Evolutionary conservation across 2,113 vertebrate species (phyloP).

Genomic region (Macrotis lagotis): DNA sequence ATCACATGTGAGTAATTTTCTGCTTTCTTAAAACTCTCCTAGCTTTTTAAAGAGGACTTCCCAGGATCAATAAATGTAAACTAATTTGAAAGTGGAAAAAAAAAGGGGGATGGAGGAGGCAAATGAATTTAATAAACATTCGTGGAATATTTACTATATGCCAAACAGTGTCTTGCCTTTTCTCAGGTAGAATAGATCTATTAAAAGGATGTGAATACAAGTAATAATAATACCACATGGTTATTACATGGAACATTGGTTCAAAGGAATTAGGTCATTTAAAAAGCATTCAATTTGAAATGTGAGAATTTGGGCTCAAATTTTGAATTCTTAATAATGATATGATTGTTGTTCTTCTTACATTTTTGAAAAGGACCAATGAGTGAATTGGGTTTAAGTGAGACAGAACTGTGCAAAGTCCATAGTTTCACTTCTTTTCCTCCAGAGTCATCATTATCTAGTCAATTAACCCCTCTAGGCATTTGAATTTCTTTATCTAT

Average conservation of each 20-base stretch:
- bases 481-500: not conserved
- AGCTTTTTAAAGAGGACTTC: slow-evolving; percentile 1
- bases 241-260: not conserved
- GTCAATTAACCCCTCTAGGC: not conserved
- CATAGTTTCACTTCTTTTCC: not conserved
- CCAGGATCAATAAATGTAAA: not conserved
- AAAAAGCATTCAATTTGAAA: not conserved
- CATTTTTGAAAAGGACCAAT: not conserved
- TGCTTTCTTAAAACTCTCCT: slow-evolving; percentile 20
- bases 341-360: not conserved
- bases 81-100: slow-evolving; percentile 12
- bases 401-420: not conserved
- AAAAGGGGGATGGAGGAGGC: not conserved
- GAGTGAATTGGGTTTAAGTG: not conserved
- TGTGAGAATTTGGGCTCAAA: not conserved
- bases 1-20: slow-evolving; percentile 6
- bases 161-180: not conserved
- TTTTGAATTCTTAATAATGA: not conserved
- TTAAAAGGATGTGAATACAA: not conserved
- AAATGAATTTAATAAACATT: not conserved
- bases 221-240: not conserved
- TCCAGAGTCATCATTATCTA: not conserved
- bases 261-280: not conserved
- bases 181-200: not conserved
- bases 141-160: not conserved